These are phyloP conservation scores for Drosophila borborema DNA, from an alignment of 2,888 invertebrate species.

Conservation along the genomic window DNA sequence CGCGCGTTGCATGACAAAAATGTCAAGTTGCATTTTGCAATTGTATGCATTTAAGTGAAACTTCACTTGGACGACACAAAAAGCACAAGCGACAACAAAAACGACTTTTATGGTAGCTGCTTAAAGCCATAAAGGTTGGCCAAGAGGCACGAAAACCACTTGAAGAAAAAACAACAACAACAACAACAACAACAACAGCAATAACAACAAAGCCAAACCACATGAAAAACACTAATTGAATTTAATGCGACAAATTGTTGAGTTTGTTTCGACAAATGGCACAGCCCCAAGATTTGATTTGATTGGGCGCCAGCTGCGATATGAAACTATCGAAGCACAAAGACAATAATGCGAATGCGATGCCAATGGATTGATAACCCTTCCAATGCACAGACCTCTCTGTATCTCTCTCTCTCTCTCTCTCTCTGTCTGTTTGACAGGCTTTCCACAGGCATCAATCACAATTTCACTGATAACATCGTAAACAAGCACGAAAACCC, in stretches of 20 bases:
- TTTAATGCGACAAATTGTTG: constrained; percentile 54
- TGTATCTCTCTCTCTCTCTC: not conserved
- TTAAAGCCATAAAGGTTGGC: constrained; percentile 35
- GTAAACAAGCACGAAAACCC: constrained; percentile 49
- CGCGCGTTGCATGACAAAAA: constrained; percentile 39
- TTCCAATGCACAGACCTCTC: not conserved
- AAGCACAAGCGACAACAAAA: not conserved
- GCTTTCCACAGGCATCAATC: constrained; percentile 55
- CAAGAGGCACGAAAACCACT: constrained; percentile 7
- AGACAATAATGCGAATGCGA: constrained; percentile 12
- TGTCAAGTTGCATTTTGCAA: constrained; percentile 36
- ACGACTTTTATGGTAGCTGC: constrained; percentile 41
- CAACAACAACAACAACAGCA: not conserved
- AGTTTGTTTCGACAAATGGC: constrained; percentile 20
- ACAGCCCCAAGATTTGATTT: constrained; percentile 9
- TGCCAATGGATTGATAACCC: constrained; percentile 47
- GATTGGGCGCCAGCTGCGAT: constrained; percentile 16
- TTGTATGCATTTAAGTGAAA: constrained; percentile 66
- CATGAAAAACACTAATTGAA: constrained; percentile 37
- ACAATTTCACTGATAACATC: constrained; percentile 67
- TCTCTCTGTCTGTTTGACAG: not conserved
- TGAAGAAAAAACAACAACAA: constrained; percentile 2
- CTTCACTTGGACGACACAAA: constrained; percentile 41
- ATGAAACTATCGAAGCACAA: constrained; percentile 1
- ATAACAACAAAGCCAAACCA: not conserved